Conservation (phyloP, 2,888 invertebrate genomes). For the Nomada flava region DNA sequence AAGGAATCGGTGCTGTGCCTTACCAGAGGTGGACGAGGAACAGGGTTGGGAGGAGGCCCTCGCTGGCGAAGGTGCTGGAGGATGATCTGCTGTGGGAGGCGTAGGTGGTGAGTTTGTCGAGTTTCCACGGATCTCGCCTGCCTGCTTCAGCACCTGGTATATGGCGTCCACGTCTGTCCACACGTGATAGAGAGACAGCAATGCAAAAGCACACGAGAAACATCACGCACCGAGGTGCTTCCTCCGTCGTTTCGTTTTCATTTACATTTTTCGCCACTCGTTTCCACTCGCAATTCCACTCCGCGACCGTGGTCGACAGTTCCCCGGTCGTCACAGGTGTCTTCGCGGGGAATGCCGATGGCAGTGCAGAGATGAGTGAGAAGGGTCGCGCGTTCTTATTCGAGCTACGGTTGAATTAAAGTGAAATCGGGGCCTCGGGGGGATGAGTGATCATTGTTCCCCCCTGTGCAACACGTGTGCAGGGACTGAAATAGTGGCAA, state of each 20-base stretch:
- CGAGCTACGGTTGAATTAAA: too few species aligned
- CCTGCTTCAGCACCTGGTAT: conserved; percentile 97
- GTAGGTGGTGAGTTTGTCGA: conserved; percentile 83
- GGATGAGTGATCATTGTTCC: too few species aligned
- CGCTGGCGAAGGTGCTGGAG: conserved; percentile 80
- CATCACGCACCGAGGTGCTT: conserved; percentile 36
- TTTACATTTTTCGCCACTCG: not conserved
- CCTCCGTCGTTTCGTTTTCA: conserved; percentile 1
- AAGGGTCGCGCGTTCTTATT: too few species aligned
- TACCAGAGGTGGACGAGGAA: conserved; percentile 84
- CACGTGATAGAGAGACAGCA: conserved; percentile 63
- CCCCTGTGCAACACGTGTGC: too few species aligned
- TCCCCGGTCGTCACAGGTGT: not conserved
- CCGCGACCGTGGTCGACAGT: not conserved
- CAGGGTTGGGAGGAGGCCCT: conserved; percentile 83
- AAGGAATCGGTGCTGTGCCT: conserved; percentile 76
- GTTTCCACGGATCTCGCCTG: conserved; percentile 90
- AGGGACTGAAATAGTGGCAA: too few species aligned
- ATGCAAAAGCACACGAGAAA: conserved; percentile 50
- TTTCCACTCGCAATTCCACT: not conserved
- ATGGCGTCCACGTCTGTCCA: conserved; percentile 93
- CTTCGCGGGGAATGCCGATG: not conserved
- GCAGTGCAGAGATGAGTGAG: not conserved
- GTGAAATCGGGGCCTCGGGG: too few species aligned
- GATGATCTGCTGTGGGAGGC: conserved; percentile 83